These are phyloP conservation scores for Papilio demoleus DNA, from an alignment of 2,888 invertebrate species.

Conservation along the genomic window DNA sequence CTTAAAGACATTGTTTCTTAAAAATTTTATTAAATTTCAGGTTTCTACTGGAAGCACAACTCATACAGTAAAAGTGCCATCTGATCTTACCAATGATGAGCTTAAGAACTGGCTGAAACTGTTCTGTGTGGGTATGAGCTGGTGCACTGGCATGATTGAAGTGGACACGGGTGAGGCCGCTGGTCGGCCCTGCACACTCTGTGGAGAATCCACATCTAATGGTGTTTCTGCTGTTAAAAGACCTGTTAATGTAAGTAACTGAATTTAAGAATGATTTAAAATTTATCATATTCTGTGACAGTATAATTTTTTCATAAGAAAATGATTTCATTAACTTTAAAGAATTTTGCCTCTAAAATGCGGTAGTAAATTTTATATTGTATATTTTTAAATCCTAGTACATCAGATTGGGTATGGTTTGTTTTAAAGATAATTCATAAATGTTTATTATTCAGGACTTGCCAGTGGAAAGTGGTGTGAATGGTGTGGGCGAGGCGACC, in stretches of 20 bases:
- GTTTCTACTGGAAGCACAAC: slow-evolving; percentile 72
- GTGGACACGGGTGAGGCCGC: slow-evolving; percentile 74
- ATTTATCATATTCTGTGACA: too few relatives aligned
- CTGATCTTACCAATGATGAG: slow-evolving; percentile 71
- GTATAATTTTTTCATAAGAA: too few relatives aligned
- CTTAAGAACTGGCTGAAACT: slow-evolving; percentile 81
- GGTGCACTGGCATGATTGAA: slow-evolving; percentile 83
- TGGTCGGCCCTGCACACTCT: slow-evolving; percentile 71
- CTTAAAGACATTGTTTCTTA: not conserved
- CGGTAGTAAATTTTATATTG: too few relatives aligned
- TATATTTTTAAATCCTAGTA: too few relatives aligned
- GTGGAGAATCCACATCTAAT: slow-evolving; percentile 72
- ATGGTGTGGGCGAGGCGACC: slow-evolving; percentile 48
- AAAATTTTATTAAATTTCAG: slow-evolving; percentile 53
- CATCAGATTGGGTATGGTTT: too few relatives aligned
- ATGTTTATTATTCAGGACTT: slow-evolving; percentile 52
- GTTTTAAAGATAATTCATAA: not conserved
- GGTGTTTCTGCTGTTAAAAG: slow-evolving; percentile 67
- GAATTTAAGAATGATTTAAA: not conserved
- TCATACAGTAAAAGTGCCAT: slow-evolving; percentile 83
- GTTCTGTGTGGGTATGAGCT: slow-evolving; percentile 79
- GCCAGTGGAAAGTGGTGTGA: slow-evolving; percentile 47
- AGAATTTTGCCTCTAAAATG: too few relatives aligned
- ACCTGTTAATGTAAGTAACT: slow-evolving; percentile 63
- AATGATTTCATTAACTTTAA: too few relatives aligned